Conservation (phyloP, 2,113 vertebrate genomes). For the Pollachius pollachius region DNA sequence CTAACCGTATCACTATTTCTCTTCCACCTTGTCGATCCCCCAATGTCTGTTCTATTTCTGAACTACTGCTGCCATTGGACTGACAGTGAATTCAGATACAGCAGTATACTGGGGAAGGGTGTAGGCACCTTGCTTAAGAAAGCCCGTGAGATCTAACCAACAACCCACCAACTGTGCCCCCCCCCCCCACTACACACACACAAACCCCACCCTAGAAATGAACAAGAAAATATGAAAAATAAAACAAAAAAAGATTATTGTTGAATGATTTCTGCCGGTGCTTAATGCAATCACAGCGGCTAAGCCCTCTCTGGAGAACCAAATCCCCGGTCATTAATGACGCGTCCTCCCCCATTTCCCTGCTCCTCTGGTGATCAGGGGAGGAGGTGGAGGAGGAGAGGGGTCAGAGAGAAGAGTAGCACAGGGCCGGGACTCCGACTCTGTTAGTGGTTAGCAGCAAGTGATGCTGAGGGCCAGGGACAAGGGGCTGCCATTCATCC, state of each 20-base stretch:
- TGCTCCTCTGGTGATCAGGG: conserved; percentile 8
- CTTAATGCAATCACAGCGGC: conserved; percentile 43
- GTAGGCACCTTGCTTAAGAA: too few relatives aligned
- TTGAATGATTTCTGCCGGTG: conserved; percentile 19
- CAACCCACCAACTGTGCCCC: not conserved
- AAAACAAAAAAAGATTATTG: not conserved
- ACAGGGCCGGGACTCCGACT: too few relatives aligned
- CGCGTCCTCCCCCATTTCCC: conserved; percentile 54
- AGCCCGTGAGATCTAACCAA: too few relatives aligned
- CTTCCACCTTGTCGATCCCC: not conserved
- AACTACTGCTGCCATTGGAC: not conserved
- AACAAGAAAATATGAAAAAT: conserved; percentile 20
- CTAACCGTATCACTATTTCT: not conserved
- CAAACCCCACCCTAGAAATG: too few relatives aligned
- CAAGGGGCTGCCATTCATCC: too few relatives aligned
- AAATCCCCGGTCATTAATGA: conserved; percentile 51
- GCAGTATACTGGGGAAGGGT: too few relatives aligned
- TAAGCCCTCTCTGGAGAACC: conserved; percentile 30
- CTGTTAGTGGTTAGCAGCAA: too few relatives aligned
- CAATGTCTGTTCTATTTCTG: not conserved
- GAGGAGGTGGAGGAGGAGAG: conserved; percentile 25
- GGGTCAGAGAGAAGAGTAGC: conserved; percentile 25
- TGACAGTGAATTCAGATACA: not conserved
- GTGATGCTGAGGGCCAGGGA: too few relatives aligned
- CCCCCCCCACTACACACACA: conserved; percentile 3